Percentiles rank a stretch among this genome's conserved stretches.
phyloP scores from a whole-genome alignment of 2,888 invertebrate species.

The Atherix ibis region DNA sequence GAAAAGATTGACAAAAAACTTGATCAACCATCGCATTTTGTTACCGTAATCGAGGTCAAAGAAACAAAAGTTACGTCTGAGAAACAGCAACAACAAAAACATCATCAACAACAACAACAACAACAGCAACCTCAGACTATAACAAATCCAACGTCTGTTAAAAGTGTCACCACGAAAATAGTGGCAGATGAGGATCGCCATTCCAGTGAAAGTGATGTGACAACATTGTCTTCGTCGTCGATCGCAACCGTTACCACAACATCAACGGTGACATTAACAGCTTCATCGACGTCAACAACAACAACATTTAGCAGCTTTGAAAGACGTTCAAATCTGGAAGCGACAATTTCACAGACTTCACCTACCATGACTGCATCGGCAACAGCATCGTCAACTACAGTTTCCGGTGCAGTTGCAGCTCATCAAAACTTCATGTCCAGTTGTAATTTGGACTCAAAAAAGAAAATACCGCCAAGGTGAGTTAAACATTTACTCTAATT shows the following conservation, averaged over 20 bases:
- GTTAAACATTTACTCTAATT: slow-evolving; percentile 15
- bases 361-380: background rate
- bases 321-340: too few relatives aligned
- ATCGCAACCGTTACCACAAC: background rate
- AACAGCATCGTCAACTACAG: slow-evolving; percentile 39
- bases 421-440: too few relatives aligned
- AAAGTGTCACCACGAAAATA: background rate
- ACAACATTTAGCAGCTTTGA: slow-evolving; percentile 16
- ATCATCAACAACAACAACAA: too few relatives aligned
- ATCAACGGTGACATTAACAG: slow-evolving; percentile 11
- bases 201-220: slow-evolving; percentile 13
- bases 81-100: slow-evolving; percentile 14
- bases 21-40: slow-evolving; percentile 42
- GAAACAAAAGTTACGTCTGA: slow-evolving; percentile 41
- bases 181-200: slow-evolving; percentile 9
- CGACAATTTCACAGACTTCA: too few relatives aligned
- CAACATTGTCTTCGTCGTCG: too few relatives aligned
- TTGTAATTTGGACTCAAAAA: slow-evolving; percentile 38
- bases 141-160: too few relatives aligned
- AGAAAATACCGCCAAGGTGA: slow-evolving; percentile 50
- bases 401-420: too few relatives aligned
- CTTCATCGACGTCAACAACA: slow-evolving; percentile 15
- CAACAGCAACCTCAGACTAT: too few relatives aligned
- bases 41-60: slow-evolving; percentile 80
- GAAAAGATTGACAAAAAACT: slow-evolving; percentile 10